Evolutionary conservation across 1,140 invertebrate species (phyloP).

Genomic region (Zophobas morio): DNA sequence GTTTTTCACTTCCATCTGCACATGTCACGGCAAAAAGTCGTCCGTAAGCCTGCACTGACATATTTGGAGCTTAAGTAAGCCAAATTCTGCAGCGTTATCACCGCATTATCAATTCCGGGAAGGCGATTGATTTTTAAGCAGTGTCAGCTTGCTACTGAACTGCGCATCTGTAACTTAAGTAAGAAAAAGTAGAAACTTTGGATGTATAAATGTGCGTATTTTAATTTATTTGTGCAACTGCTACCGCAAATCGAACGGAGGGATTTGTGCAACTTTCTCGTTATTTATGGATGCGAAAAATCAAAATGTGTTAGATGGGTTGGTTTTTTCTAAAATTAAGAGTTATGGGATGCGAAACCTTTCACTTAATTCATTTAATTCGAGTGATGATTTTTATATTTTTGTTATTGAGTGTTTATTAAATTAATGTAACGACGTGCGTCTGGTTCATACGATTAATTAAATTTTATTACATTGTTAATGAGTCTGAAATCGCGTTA

Average conservation of each 20-base stretch:
- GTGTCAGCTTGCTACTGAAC: no score
- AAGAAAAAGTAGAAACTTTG: slow-evolving; percentile 4
- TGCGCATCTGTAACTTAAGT: no score
- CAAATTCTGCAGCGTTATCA: no score
- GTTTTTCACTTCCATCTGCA: no score
- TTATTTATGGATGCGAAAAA: slow-evolving; percentile 11
- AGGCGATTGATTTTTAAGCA: no score
- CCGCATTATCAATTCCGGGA: no score
- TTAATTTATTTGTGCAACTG: slow-evolving; percentile 33
- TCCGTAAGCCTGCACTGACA: no score
- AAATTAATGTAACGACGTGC: slow-evolving; percentile 4
- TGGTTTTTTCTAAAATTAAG: slow-evolving; percentile 22
- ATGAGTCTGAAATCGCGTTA: slow-evolving; percentile 24
- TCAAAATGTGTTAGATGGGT: neutral
- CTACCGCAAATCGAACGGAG: neutral
- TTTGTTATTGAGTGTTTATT: slow-evolving; percentile 16
- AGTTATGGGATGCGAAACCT: slow-evolving; percentile 24
- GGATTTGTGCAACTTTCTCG: slow-evolving; percentile 23
- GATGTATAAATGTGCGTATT: neutral
- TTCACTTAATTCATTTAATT: slow-evolving; percentile 28
- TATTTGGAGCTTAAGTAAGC: no score
- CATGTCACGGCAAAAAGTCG: no score
- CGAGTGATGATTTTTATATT: slow-evolving; percentile 12
- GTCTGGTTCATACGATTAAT: neutral
- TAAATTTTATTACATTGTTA: slow-evolving; percentile 26